Percentiles rank a stretch among this genome's conserved stretches.
phyloP scores from a whole-genome alignment of 2,888 invertebrate species.

The Drosophila picticornis region DNA sequence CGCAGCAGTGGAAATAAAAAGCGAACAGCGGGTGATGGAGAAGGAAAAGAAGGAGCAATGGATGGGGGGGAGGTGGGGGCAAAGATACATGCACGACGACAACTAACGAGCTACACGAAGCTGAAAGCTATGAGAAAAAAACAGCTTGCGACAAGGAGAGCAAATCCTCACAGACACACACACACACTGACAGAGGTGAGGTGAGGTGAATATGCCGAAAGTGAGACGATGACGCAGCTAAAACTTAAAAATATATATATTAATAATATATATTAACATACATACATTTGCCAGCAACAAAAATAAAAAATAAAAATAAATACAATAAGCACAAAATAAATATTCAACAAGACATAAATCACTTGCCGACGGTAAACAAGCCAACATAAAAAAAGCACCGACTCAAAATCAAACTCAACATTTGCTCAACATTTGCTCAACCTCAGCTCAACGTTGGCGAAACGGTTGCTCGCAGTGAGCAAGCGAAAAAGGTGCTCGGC shows the following conservation, averaged over 20 bases:
- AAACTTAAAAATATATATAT: conserved; percentile 4
- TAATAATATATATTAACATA: not conserved
- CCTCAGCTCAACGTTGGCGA: conserved; percentile 2
- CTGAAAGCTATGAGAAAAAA: conserved; percentile 15
- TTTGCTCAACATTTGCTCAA: conserved; percentile 11
- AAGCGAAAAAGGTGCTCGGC: conserved; percentile 78
- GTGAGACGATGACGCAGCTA: conserved; percentile 56
- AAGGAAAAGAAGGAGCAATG: conserved; percentile 13
- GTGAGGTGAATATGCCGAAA: conserved; percentile 73
- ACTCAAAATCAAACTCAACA: conserved; percentile 10
- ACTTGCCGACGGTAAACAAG: conserved; percentile 75
- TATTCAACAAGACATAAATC: conserved; percentile 44
- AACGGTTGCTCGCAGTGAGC: conserved; percentile 37
- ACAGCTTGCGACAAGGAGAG: conserved; percentile 49
- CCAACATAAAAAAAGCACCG: conserved; percentile 14
- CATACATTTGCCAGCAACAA: conserved; percentile 4
- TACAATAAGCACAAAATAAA: not conserved
- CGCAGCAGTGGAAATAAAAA: conserved; percentile 43
- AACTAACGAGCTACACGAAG: conserved; percentile 75
- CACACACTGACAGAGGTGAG: conserved; percentile 27
- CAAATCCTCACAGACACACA: conserved; percentile 32
- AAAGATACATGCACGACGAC: conserved; percentile 51
- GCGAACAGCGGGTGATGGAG: conserved; percentile 37
- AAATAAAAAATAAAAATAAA: conserved; percentile 8
- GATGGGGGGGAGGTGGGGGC: conserved; percentile 10